A percentile compares a stretch with the other conserved stretches of the same genome.
Evolutionary conservation across 2,113 vertebrate species (phyloP).

Genomic region (Arvicanthis niloticus): DNA sequence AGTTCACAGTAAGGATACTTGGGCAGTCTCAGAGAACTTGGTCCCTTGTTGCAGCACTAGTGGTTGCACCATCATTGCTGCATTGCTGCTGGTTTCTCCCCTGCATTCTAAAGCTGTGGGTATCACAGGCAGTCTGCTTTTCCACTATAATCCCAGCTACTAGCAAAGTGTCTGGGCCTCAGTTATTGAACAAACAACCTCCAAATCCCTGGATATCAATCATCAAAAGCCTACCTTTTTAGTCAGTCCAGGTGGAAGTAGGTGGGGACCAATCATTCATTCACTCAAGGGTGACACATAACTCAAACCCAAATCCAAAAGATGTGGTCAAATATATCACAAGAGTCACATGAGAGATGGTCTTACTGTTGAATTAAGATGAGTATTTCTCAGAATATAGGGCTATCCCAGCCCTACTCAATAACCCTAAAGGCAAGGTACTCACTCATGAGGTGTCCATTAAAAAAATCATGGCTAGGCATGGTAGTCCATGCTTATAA

Average conservation of each 20-base stretch:
- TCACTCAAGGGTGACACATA: conserved; percentile 44
- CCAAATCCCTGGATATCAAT: conserved; percentile 33
- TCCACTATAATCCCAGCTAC: conserved; percentile 40
- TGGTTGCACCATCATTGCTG: neutral
- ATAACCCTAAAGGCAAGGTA: neutral
- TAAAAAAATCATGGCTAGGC: conserved; percentile 23
- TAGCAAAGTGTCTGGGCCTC: conserved; percentile 37
- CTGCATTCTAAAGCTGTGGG: neutral
- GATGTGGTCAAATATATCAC: conserved; percentile 53
- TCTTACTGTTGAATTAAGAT: conserved; percentile 26
- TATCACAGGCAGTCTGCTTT: conserved; percentile 5
- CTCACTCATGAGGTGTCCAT: conserved; percentile 24
- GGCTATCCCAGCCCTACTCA: conserved; percentile 2
- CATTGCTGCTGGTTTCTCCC: neutral
- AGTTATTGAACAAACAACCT: conserved; percentile 42
- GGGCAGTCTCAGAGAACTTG: neutral
- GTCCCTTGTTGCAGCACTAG: neutral
- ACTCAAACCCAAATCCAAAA: conserved; percentile 62
- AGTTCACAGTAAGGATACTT: neutral
- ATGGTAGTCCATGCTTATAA: neutral
- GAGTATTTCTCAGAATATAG: conserved; percentile 58
- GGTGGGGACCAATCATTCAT: conserved; percentile 30
- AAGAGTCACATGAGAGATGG: conserved; percentile 14
- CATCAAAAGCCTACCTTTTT: conserved; percentile 24
- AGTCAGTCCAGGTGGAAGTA: conserved; percentile 37